A percentile compares a stretch with the other conserved stretches of the same genome.
Conservation (phyloP, 2,888 invertebrate genomes). For the Lagria hirta region DNA sequence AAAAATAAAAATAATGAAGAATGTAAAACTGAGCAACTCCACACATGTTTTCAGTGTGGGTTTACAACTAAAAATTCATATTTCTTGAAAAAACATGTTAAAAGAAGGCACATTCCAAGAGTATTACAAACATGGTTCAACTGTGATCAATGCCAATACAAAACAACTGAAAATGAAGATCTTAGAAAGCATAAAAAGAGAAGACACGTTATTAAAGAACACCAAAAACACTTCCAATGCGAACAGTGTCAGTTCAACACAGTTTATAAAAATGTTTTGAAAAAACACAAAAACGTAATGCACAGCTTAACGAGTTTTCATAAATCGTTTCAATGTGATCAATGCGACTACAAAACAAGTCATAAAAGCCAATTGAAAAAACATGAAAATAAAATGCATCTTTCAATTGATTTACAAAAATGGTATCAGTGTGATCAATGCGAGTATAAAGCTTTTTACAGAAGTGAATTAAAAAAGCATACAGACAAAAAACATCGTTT, state of each 20-base stretch:
- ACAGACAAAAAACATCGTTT: no score
- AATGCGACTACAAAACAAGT: background rate
- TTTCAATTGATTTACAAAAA: background rate
- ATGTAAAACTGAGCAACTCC: no score
- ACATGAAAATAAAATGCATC: background rate
- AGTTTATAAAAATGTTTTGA: background rate
- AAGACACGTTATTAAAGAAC: background rate
- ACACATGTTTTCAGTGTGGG: no score
- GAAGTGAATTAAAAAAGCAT: no score
- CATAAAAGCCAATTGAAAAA: background rate
- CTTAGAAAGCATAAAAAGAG: background rate
- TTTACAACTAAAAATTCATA: no score
- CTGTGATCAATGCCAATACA: no score
- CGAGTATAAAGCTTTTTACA: background rate
- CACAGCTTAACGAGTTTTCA: background rate
- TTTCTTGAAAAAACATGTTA: no score
- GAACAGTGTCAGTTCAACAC: background rate
- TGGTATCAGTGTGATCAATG: constrained; percentile 1
- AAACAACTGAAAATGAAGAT: no score
- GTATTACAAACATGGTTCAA: no score
- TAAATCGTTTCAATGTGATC: background rate
- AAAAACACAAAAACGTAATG: background rate
- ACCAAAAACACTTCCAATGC: background rate
- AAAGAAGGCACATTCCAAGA: no score
- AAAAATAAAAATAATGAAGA: no score